Evolutionary conservation across 2,113 vertebrate species (phyloP).

Genomic region (Macrotis lagotis): DNA sequence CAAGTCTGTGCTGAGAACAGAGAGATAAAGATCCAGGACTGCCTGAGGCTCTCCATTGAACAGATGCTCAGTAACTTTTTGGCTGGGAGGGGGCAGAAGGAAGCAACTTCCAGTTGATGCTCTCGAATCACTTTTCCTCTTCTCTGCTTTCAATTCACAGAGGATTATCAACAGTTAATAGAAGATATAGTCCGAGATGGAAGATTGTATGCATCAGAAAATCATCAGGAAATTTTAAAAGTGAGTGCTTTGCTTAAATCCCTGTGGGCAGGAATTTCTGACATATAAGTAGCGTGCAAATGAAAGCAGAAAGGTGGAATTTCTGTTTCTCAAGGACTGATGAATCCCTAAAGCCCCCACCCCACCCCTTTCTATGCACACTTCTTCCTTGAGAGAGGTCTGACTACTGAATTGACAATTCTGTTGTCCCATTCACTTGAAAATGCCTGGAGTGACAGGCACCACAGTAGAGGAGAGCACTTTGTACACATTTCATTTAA

Average conservation of each 20-base stretch:
- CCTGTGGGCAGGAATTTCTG: background rate
- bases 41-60: rapidly evolving
- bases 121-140: background rate
- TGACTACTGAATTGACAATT: background rate
- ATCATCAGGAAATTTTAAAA: slow-evolving; percentile 96
- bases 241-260: slow-evolving; percentile 76
- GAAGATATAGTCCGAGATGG: slow-evolving; percentile 96
- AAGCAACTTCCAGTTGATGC: background rate
- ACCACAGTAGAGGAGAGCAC: background rate
- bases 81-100: background rate
- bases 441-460: background rate
- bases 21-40: background rate
- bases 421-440: background rate
- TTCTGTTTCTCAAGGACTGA: background rate
- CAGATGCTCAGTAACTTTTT: background rate
- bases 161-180: slow-evolving; percentile 97
- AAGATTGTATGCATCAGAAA: slow-evolving; percentile 94
- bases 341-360: background rate
- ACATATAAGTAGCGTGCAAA: background rate
- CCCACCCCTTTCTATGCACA: background rate
- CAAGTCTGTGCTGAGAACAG: background rate
- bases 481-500: background rate
- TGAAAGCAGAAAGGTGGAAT: background rate
- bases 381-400: background rate
- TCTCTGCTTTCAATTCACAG: slow-evolving; percentile 79